These are phyloP conservation scores for Athene noctua DNA, from an alignment of 2,113 vertebrate genomes.

Conservation along the genomic window DNA sequence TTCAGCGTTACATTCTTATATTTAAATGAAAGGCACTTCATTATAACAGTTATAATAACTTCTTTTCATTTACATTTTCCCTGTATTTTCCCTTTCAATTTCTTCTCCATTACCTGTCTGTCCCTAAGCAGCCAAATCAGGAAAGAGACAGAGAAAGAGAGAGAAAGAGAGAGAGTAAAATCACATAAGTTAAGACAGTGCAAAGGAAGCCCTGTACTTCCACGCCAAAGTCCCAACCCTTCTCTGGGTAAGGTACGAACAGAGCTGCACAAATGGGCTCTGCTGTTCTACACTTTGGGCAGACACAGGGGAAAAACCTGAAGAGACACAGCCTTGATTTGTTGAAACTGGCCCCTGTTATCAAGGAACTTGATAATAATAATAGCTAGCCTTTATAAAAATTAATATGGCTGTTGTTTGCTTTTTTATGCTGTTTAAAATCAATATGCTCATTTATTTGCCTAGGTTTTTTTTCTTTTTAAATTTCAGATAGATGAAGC, in stretches of 20 bases:
- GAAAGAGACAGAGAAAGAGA: constrained; percentile 76
- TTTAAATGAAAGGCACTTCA: constrained; percentile 99
- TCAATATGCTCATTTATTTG: not conserved
- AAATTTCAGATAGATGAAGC: not conserved
- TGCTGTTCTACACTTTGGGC: not conserved
- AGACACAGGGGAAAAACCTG: not conserved
- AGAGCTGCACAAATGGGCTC: not conserved
- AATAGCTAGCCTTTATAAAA: not conserved
- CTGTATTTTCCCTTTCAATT: constrained; percentile 92
- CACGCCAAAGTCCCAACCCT: not conserved
- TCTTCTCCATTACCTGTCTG: constrained; percentile 98
- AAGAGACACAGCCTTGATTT: not conserved
- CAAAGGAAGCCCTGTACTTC: constrained; percentile 32
- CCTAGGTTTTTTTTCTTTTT: not conserved
- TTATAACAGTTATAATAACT: constrained; percentile 99
- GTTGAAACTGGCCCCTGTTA: not conserved
- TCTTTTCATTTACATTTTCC: constrained; percentile 99
- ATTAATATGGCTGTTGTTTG: not conserved
- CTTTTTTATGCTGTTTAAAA: not conserved
- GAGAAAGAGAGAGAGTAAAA: constrained; percentile 43
- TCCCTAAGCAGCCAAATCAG: constrained; percentile 83
- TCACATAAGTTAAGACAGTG: constrained; percentile 67
- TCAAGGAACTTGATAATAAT: too few relatives aligned
- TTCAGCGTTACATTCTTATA: constrained; percentile 99
- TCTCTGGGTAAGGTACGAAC: not conserved